Conservation (phyloP, 2,888 invertebrate genomes). For the Drosophila macrospina region DNA sequence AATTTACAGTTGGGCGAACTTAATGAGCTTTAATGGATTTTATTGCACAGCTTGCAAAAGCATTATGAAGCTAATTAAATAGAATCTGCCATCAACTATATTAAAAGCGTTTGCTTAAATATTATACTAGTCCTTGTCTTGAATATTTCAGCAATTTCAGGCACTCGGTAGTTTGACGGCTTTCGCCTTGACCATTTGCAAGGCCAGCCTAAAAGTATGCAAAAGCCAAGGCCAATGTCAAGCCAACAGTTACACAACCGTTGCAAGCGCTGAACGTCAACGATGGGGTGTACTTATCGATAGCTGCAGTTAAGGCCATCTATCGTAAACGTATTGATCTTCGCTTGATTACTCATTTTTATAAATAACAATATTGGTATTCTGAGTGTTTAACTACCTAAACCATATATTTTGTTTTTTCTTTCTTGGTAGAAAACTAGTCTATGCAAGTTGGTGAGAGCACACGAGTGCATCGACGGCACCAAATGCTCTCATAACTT, state of each 20-base stretch:
- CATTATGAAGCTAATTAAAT: slow-evolving; percentile 51
- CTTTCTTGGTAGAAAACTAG: not conserved
- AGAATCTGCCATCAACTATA: slow-evolving; percentile 14
- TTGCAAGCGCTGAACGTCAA: slow-evolving; percentile 38
- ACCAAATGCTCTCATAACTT: slow-evolving; percentile 18
- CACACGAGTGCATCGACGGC: slow-evolving; percentile 13
- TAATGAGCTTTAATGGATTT: slow-evolving; percentile 63
- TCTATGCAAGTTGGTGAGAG: slow-evolving; percentile 11
- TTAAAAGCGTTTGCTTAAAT: slow-evolving; percentile 39
- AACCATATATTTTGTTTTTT: not conserved
- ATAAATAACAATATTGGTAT: not conserved
- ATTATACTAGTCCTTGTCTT: slow-evolving; percentile 15
- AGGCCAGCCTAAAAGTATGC: slow-evolving; percentile 60
- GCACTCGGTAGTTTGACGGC: not conserved
- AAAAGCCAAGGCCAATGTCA: slow-evolving; percentile 45
- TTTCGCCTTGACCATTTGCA: slow-evolving; percentile 34
- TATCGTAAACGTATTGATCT: slow-evolving; percentile 2
- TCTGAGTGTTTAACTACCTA: not conserved
- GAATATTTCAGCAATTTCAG: slow-evolving; percentile 21
- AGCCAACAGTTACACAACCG: slow-evolving; percentile 48
- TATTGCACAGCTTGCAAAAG: slow-evolving; percentile 29
- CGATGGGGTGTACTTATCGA: slow-evolving; percentile 27
- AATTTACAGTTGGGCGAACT: slow-evolving; percentile 55
- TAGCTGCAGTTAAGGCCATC: slow-evolving; percentile 4
- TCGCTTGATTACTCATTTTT: not conserved